Evolutionary conservation across 2,113 vertebrate species (phyloP).

Genomic region (Platysteira castanea): DNA sequence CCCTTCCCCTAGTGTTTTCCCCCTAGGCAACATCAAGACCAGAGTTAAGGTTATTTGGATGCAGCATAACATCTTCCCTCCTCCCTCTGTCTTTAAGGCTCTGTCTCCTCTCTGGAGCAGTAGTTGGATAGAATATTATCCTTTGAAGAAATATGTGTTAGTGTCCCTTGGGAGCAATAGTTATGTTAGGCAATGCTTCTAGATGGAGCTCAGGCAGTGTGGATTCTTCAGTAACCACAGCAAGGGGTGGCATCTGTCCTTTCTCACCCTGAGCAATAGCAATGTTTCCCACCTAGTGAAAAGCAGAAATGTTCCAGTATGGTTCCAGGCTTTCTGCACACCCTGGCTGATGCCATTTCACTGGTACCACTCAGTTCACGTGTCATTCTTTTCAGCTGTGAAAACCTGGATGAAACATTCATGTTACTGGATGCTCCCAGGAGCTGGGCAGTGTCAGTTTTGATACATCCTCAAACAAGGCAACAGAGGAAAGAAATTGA

Average conservation of each 20-base stretch:
- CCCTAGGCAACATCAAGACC: background rate
- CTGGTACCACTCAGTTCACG: background rate
- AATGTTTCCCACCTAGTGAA: background rate
- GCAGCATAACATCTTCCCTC: background rate
- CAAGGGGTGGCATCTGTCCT: background rate
- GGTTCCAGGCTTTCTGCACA: background rate
- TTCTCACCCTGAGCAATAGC: background rate
- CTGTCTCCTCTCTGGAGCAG: background rate
- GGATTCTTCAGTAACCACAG: background rate
- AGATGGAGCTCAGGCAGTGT: background rate
- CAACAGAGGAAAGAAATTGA: background rate
- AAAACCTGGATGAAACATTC: background rate
- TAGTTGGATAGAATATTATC: background rate
- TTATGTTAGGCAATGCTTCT: background rate
- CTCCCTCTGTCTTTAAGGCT: background rate
- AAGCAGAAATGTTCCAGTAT: background rate
- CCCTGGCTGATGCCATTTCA: background rate
- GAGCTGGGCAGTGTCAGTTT: background rate
- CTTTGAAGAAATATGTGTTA: background rate
- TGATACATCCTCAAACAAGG: background rate
- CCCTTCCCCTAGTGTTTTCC: background rate
- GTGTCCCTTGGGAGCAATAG: background rate
- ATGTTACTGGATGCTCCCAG: background rate
- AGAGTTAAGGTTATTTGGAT: background rate
- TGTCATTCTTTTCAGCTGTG: background rate